Base-by-base conservation (phyloP, 2,888 invertebrate genomes). In the Diarsia mendica region DNA sequence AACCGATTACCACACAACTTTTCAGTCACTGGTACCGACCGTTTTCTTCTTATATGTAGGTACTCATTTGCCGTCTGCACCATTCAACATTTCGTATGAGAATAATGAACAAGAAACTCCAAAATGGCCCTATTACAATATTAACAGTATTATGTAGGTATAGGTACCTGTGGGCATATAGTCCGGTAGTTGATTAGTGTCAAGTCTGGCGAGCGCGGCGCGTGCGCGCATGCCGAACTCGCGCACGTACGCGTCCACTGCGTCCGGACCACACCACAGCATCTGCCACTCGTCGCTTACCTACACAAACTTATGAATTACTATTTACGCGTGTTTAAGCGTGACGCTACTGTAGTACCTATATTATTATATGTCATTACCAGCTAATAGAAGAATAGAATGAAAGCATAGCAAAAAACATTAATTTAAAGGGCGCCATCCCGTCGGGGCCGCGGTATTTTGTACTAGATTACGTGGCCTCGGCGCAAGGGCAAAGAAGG, bases 251-350 rank as follows among this genome's bases (percentile, higher is more conserved):
- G 82, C 88, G 67, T 90, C 91, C 28, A 94, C 91, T 2, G 89
- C 84, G 10, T 83, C 87, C 60, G 96, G 96, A 0, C 96, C 96
- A 60, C 90, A 69, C 96, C 96, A 96, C 69, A 90, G 55, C 75
- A 91, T 65, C 87, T 95, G 95, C 96, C 96, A 96, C 70, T 93
- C 92, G 23, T 94, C 94, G 3, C 94, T 94, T 13, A 93, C 93
- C 96, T 96, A 80, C 0, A 39, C 2, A 58, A 33, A n/a, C 2
- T 65, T n/a, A 55, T 13, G 3, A 23, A 53, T 67, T n/a, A 49
- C 20, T 61, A 28, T 39, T 39, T 33, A 63, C n/a, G 5, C 28
- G 28, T 28, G 20, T 15, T 9, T 20, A 5, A 60, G 9, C 46
- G 44, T 10, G 44, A 55, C 44, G 3, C 2, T 33, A 53, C 10